phyloP scores from a whole-genome alignment of 1,140 invertebrate genomes.

The Cyphomyrmex costatus region DNA sequence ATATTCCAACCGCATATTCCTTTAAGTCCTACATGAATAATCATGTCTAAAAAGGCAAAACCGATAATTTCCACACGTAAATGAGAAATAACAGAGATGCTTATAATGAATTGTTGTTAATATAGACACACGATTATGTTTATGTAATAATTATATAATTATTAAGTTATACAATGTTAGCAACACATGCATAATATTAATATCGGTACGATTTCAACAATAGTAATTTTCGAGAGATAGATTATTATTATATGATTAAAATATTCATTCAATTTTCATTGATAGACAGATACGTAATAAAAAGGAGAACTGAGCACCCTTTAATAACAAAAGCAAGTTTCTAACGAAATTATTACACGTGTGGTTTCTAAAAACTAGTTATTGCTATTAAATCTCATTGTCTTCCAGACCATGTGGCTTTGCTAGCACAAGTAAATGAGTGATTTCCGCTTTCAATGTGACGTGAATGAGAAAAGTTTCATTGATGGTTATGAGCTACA shows the following conservation, averaged over 20 bases:
- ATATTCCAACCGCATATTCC: neutral
- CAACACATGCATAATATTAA: neutral
- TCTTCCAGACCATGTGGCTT: conserved; percentile 1
- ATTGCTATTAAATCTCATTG: conserved; percentile 31
- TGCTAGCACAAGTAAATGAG: conserved; percentile 2
- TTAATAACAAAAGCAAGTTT: neutral
- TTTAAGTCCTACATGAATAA: conserved; percentile 15
- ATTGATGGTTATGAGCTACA: neutral
- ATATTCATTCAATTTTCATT: conserved; percentile 4
- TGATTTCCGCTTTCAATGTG: conserved; percentile 24
- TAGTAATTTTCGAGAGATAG: neutral
- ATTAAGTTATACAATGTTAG: neutral
- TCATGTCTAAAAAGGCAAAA: neutral
- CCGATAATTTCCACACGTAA: neutral
- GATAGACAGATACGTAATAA: too few species aligned
- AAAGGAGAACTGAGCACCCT: neutral
- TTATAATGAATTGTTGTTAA: neutral
- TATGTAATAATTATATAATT: neutral
- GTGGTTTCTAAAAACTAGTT: conserved; percentile 4
- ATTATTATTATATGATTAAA: neutral
- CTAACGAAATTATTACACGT: neutral
- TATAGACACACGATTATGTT: neutral
- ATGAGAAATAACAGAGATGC: neutral
- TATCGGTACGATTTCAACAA: neutral
- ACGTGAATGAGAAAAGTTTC: conserved; percentile 32